phyloP scores from a whole-genome alignment of 2,113 vertebrate genomes.

The Scatophagus argus region DNA sequence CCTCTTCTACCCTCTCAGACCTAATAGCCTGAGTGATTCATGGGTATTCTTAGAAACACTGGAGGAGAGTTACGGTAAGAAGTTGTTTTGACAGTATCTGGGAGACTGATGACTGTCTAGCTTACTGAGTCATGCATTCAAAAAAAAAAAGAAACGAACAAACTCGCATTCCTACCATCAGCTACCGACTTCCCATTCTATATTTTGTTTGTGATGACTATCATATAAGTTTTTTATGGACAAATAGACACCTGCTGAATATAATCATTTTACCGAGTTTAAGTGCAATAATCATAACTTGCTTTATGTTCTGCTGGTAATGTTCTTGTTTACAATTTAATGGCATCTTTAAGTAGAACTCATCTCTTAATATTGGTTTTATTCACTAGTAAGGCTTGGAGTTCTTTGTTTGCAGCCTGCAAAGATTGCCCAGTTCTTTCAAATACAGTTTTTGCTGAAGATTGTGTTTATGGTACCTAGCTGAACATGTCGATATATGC shows the following conservation, averaged over 20 bases:
- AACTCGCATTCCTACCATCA: slow-evolving; percentile 34
- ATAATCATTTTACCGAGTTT: slow-evolving; percentile 45
- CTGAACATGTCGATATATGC: slow-evolving; percentile 30
- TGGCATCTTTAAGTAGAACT: slow-evolving; percentile 31
- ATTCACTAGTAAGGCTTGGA: slow-evolving; percentile 19
- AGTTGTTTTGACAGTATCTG: slow-evolving; percentile 16
- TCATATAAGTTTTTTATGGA: slow-evolving; percentile 37
- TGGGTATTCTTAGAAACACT: slow-evolving; percentile 17
- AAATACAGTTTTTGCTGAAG: slow-evolving; percentile 5
- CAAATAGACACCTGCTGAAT: background rate
- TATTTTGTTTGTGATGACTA: slow-evolving; percentile 49
- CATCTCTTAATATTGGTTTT: slow-evolving; percentile 21
- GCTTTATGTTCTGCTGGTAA: slow-evolving; percentile 46
- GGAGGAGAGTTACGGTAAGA: slow-evolving; percentile 18
- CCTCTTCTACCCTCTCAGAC: slow-evolving; percentile 1
- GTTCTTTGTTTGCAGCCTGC: slow-evolving; percentile 24
- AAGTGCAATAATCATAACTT: slow-evolving; percentile 76
- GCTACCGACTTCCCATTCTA: slow-evolving; percentile 18
- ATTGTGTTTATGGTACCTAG: slow-evolving; percentile 47
- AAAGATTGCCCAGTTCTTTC: slow-evolving; percentile 23
- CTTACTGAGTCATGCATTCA: background rate
- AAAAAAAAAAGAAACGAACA: slow-evolving; percentile 40
- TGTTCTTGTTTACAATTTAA: slow-evolving; percentile 68
- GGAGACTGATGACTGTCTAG: slow-evolving; percentile 21
- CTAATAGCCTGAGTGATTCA: slow-evolving; percentile 25